Evolutionary conservation across 2,113 vertebrate genomes (phyloP).

Genomic region (Sakesphorus luctuosus): DNA sequence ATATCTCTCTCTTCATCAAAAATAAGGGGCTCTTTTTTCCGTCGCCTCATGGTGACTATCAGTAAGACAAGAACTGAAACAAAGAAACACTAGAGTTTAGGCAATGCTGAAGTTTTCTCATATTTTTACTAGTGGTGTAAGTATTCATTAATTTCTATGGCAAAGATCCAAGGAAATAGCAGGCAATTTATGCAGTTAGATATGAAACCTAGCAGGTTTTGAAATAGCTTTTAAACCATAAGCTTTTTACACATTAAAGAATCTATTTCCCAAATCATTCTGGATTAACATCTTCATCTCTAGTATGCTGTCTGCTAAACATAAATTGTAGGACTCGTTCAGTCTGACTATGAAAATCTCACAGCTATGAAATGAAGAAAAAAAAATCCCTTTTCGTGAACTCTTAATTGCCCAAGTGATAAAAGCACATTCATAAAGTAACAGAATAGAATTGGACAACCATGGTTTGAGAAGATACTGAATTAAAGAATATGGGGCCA

Average conservation of each 20-base stretch:
- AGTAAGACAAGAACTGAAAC: slow-evolving; percentile 89
- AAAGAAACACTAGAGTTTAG: slow-evolving; percentile 39
- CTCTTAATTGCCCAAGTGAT: slow-evolving; percentile 41
- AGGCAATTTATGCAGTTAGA: not conserved
- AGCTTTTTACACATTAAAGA: slow-evolving; percentile 1
- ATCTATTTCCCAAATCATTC: slow-evolving; percentile 15
- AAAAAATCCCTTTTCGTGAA: slow-evolving; percentile 3
- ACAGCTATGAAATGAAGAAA: not conserved
- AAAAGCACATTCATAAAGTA: slow-evolving; percentile 48
- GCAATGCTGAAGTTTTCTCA: not conserved
- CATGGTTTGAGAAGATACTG: not conserved
- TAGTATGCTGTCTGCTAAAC: not conserved
- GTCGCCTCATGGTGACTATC: slow-evolving; percentile 88
- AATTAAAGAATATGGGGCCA: not conserved
- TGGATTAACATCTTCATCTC: slow-evolving; percentile 26
- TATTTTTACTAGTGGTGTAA: not conserved
- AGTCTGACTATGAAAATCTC: not conserved
- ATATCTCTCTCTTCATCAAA: slow-evolving; percentile 94
- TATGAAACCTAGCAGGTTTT: not conserved
- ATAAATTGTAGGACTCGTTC: slow-evolving; percentile 1
- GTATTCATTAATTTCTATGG: not conserved
- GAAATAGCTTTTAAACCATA: slow-evolving; percentile 4
- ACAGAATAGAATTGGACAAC: slow-evolving; percentile 16
- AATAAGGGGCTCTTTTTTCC: slow-evolving; percentile 92
- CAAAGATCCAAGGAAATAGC: not conserved